phyloP scores from a whole-genome alignment of 2,113 vertebrate genomes.

The Pachycephala philippinensis region DNA sequence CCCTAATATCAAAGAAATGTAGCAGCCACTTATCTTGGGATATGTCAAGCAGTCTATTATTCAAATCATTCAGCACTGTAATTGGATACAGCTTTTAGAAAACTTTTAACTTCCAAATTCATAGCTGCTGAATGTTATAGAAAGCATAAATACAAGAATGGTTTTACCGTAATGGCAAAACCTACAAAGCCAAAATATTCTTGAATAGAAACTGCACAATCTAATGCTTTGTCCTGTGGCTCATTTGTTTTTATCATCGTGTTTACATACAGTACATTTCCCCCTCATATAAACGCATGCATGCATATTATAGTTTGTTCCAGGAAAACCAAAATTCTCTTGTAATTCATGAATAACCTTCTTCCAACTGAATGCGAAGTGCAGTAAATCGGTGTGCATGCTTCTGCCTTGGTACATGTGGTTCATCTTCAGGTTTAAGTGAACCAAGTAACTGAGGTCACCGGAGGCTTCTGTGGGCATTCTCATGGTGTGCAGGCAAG shows the following conservation, averaged over 20 bases:
- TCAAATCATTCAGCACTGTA: conserved; percentile 78
- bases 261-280: background rate
- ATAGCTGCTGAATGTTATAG: conserved; percentile 19
- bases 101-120: conserved; percentile 64
- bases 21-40: conserved; percentile 67
- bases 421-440: background rate
- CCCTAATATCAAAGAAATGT: conserved; percentile 68
- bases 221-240: background rate
- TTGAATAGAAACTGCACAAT: background rate
- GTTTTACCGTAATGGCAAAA: background rate
- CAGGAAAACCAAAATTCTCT: background rate
- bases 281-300: background rate
- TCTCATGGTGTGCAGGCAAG: background rate
- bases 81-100: conserved; percentile 85
- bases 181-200: background rate
- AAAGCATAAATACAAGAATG: conserved; percentile 37
- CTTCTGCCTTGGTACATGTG: background rate
- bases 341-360: background rate
- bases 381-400: background rate
- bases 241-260: background rate
- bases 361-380: background rate
- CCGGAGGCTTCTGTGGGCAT: background rate
- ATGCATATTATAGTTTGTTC: background rate
- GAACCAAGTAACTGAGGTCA: background rate
- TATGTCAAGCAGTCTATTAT: conserved; percentile 77